Evolutionary conservation across 2,797 vertebrate genomes (phyloP), one percentile per base, ranked within the genome.

Genomic region (Craterocephalus amniculus): DNA sequence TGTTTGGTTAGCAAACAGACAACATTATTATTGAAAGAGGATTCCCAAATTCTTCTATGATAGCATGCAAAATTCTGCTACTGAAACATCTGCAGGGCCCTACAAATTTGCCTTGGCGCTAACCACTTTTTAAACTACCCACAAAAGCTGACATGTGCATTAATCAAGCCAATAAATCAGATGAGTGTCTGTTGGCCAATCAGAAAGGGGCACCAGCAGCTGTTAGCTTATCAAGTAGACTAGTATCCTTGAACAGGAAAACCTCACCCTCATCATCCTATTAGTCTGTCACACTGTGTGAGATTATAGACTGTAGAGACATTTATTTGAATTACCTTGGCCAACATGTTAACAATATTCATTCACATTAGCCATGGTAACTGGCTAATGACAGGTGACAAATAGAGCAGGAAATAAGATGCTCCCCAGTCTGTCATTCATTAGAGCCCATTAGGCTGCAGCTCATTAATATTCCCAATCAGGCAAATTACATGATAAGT

Each of bases 381-480:
- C 70, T 76, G 75, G 72, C 57, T 81, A 87, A 91, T 75, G 80
- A 80, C 83, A 87, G 83, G 83, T 89, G 88, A 91, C 86, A 83
- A 86, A 79, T 70, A 55, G 76, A 86, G 79, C 82, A 86, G 88
- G 89, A 90, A 90, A 87, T 83, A 83, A 88, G 88, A 89, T 52
- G 69, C 73, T 78, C 66, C 82, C 74, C 58, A 59, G 78, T 36
- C 71, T 27, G 55, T 78, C 85, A 67, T 87, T 87, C 64, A 89
- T 92, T 89, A 87, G 20, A 70, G 71, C 70, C 82, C 88, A 89
- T 92, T 91, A 92, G 78, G 70, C 74, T 62, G 36, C 14, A 69
- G 79, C 76, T 89, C 86, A 67, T 93, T 93, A 91, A 92, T 92
- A 92, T 92, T 89, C 85, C 91, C 86, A 92, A 90, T 92, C 80